Evolutionary conservation across 1,140 invertebrate genomes (phyloP).

Genomic region (Neotoxoptera formosana): DNA sequence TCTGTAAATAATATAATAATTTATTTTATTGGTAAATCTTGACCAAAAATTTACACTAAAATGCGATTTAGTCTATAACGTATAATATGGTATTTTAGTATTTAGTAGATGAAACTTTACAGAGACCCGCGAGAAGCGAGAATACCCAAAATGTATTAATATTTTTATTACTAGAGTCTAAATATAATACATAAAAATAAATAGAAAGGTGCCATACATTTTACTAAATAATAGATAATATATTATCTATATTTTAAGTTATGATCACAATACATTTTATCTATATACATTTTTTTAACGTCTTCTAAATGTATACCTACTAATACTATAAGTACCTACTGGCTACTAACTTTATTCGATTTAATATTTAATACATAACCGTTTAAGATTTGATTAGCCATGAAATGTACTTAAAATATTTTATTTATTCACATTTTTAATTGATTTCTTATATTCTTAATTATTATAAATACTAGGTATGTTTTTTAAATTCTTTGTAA

Average conservation of each 20-base stretch:
- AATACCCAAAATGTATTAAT: neutral
- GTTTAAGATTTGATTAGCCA: neutral
- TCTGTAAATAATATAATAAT: too few relatives aligned
- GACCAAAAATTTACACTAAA: neutral
- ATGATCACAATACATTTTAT: neutral
- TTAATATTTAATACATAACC: too few relatives aligned
- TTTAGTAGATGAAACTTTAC: neutral
- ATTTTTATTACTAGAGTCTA: too few relatives aligned
- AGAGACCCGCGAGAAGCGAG: neutral
- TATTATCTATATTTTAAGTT: too few relatives aligned
- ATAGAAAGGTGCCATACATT: neutral
- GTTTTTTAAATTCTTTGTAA: neutral
- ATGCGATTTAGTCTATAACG: neutral
- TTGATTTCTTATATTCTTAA: neutral
- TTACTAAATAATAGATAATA: too few relatives aligned
- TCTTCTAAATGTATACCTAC: neutral
- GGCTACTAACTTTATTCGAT: neutral
- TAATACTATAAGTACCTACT: too few relatives aligned
- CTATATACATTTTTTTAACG: neutral
- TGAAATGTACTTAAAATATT: neutral
- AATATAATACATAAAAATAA: neutral
- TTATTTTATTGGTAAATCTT: too few relatives aligned
- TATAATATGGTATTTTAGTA: too few relatives aligned
- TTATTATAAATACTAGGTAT: neutral
- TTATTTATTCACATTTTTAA: neutral